phyloP scores from a whole-genome alignment of 2,797 vertebrate genomes.

The Lepus townsendii region DNA sequence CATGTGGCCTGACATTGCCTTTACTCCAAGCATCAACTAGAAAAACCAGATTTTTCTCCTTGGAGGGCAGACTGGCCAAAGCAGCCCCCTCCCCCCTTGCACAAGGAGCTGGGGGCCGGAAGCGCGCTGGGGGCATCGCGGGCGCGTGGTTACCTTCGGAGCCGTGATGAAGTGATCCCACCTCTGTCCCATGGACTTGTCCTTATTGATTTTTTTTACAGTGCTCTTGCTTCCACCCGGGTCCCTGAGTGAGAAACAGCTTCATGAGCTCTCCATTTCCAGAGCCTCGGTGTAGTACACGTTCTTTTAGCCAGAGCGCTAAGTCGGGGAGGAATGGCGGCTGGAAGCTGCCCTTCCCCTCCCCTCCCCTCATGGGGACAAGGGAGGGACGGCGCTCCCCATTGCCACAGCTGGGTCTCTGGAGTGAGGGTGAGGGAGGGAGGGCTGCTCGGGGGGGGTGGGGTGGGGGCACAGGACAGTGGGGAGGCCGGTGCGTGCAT shows the following conservation, averaged over 20 bases:
- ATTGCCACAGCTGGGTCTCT: neutral
- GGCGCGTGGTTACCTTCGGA: conserved; percentile 82
- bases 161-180: conserved; percentile 89
- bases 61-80: neutral
- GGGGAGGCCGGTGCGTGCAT: accelerated
- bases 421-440: neutral
- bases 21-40: conserved; percentile 15
- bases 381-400: neutral
- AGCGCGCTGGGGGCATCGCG: accelerated
- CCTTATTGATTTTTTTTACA: conserved; percentile 87
- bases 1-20: neutral
- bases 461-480: too few relatives aligned
- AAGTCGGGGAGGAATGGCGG: neutral
- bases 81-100: too few relatives aligned
- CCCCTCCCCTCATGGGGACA: neutral
- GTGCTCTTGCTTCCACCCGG: conserved; percentile 88
- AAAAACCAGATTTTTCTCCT: neutral
- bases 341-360: neutral
- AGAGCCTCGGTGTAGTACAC: conserved; percentile 59
- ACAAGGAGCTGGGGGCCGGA: neutral
- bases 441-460: too few relatives aligned
- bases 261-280: conserved; percentile 72
- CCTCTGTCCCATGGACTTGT: conserved; percentile 87
- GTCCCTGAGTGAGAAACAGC: conserved; percentile 88
- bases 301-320: conserved; percentile 68